These are phyloP conservation scores for Alviniconcha strummeri DNA, from an alignment of 2,888 invertebrate species.

Conservation along the genomic window DNA sequence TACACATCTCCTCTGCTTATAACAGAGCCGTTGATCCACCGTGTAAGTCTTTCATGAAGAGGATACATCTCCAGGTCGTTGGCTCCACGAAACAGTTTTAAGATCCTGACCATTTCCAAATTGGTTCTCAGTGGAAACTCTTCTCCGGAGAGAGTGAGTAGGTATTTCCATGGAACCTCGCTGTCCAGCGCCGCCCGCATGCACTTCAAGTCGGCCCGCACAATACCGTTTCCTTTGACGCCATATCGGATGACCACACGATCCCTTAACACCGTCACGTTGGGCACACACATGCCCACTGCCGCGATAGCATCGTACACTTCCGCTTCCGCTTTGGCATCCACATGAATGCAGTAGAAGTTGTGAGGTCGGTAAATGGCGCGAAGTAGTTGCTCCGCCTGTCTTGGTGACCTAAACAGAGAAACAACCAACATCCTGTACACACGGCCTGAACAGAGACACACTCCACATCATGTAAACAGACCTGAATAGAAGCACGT, in stretches of 20 bases:
- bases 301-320: slow-evolving; percentile 47
- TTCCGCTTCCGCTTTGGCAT: slow-evolving; percentile 53
- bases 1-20: slow-evolving; percentile 31
- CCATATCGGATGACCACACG: slow-evolving; percentile 52
- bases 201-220: slow-evolving; percentile 51
- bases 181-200: slow-evolving; percentile 44
- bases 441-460: too few species aligned
- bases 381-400: slow-evolving; percentile 57
- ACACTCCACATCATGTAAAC: too few species aligned
- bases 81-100: slow-evolving; percentile 66
- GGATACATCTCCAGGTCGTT: slow-evolving; percentile 66
- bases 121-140: slow-evolving; percentile 72
- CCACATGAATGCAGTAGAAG: slow-evolving; percentile 70
- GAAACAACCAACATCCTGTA: too few species aligned
- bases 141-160: slow-evolving; percentile 69
- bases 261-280: slow-evolving; percentile 55
- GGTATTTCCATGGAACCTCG: slow-evolving; percentile 66
- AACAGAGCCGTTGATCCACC: slow-evolving; percentile 35
- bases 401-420: not conserved
- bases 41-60: slow-evolving; percentile 31
- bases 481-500: too few species aligned
- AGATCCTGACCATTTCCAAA: slow-evolving; percentile 66
- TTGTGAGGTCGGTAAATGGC: slow-evolving; percentile 68
- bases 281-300: slow-evolving; percentile 62
- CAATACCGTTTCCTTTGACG: slow-evolving; percentile 38